Base-by-base conservation (phyloP, 2,888 invertebrate genomes). In the Tetramorium bicarinatum region DNA sequence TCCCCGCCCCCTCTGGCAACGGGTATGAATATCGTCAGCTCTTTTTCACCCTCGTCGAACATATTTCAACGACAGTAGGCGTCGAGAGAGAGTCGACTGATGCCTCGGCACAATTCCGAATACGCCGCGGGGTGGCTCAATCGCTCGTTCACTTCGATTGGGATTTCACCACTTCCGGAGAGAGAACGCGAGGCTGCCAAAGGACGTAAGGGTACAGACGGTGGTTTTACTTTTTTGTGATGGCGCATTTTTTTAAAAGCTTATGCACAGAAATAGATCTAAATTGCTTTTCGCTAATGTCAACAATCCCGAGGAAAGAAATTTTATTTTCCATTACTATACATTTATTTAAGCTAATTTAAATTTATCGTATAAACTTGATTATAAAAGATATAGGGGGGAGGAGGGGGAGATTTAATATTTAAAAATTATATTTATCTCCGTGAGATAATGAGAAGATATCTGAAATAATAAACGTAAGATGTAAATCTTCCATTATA, bases 21-120 rank as follows among this genome's bases (percentile, higher is more conserved):
- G 87, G 90, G 90, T 92, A 92, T 92, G 93, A 93, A 93, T 93
- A 92, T 93, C 93, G 93, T 93, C 93, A 93, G 93, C 93, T 93
- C 91, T 94, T 94, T 94, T 94, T 94, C 92, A 93, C 93, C 93
- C 93, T 91, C 92, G 92, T 94, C 94, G 93, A 94, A 92, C 93
- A 92, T 92, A 92, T 92, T 92, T 92, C 90, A 90, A 84, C 87
- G 88, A 69, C 87, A 90, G 90, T 90, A 90, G 83, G 88, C 88
- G 85, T 87, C 82, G 85, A 88, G 89, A 86, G 84, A 79, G 87
- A 83, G 85, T 85, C 87, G 88, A 83, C 85, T 82, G 87, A 87
- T 87, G 84, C 71, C 82, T 79, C 81, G 72, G 71, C 79, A 82
- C 85, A 83, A 87, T 87, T 81, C 84, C 86, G 85, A 90, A 90